Base-by-base conservation (phyloP, 2,888 invertebrate species). In the Calameuta filiformis region DNA sequence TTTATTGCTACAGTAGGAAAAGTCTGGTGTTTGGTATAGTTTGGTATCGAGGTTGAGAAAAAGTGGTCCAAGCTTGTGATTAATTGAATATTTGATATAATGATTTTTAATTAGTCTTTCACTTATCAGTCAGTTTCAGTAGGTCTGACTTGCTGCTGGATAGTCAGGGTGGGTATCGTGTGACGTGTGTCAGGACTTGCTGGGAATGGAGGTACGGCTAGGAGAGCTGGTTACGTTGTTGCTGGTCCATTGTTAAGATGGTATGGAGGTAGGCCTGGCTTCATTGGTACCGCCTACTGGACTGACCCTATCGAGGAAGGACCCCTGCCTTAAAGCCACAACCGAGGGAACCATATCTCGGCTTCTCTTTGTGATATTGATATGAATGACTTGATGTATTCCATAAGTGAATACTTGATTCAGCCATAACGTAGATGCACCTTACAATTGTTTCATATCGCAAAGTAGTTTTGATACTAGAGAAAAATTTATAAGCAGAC, bases 271-370 rank as follows among this genome's bases (percentile, higher is more conserved):
- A 89, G 90, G 89, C 87, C 86, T 88, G 89, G 89, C 90, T 79
- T 83, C 84, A 83, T 80, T 86, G 89, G 89, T 85, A 89, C 87
- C 89, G 89, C 90, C 89, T 88, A 89, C 90, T 87, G 85, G 86
- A 89, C 87, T 88, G 89, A 89, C 89, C 85, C 87, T 84, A 84
- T 82, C 83, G 83, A 56, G 73, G 75, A 78, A 81, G 85, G 85
- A 85, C 84, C 84, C 76, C 56, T 9, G 56, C 56, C 56, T 56
- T 56, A 56, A 56, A 23, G 56, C 56, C 56, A 56, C 23, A 9
- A 56, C 56, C 56, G 56, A 56, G 23, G 9, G 23, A 56, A 56
- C 56, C 56, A 23, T 56, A 56, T 23, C 56, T 56, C 23, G 56
- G 23, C 56, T 56, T 9, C 56, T 56, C 56, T 56, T 56, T 56